A percentile compares a stretch with the other conserved stretches of the same genome.
These are phyloP conservation scores for Brienomyrus brachyistius DNA, from an alignment of 2,113 vertebrate genomes.

Conservation along the genomic window DNA sequence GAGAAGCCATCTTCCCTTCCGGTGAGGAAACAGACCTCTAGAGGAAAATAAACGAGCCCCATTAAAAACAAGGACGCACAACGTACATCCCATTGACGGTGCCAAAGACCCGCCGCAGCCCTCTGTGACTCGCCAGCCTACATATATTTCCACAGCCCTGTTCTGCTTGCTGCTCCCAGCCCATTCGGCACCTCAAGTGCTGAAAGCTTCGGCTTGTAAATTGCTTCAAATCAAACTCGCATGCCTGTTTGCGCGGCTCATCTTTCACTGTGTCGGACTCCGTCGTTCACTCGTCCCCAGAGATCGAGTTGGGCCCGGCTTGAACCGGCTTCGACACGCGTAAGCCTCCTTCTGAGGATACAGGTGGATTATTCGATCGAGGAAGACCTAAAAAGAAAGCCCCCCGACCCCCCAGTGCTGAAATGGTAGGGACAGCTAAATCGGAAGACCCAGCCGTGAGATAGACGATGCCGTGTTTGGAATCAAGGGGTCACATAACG, in stretches of 20 bases:
- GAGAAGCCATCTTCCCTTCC: neutral
- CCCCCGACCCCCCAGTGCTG: neutral
- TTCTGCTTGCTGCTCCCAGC: neutral
- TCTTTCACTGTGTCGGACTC: neutral
- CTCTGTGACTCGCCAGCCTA: neutral
- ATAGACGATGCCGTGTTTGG: slow-evolving; percentile 17
- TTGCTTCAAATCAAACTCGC: neutral
- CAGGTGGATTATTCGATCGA: neutral
- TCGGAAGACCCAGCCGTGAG: slow-evolving; percentile 6
- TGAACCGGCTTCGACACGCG: neutral
- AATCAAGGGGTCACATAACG: slow-evolving; percentile 20
- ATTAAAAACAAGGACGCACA: neutral
- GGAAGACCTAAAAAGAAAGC: neutral
- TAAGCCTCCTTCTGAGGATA: neutral
- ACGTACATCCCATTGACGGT: neutral
- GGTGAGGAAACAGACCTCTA: neutral
- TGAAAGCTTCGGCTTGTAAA: neutral
- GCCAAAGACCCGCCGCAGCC: neutral
- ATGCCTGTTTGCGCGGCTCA: neutral
- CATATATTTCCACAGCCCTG: neutral
- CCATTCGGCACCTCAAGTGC: neutral
- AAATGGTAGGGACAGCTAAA: neutral
- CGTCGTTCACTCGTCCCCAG: neutral
- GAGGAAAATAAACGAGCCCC: neutral
- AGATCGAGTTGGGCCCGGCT: neutral